Percentiles rank a stretch among this genome's conserved stretches.
phyloP scores from a whole-genome alignment of 2,888 invertebrate genomes.

The Apodemia mormo region DNA sequence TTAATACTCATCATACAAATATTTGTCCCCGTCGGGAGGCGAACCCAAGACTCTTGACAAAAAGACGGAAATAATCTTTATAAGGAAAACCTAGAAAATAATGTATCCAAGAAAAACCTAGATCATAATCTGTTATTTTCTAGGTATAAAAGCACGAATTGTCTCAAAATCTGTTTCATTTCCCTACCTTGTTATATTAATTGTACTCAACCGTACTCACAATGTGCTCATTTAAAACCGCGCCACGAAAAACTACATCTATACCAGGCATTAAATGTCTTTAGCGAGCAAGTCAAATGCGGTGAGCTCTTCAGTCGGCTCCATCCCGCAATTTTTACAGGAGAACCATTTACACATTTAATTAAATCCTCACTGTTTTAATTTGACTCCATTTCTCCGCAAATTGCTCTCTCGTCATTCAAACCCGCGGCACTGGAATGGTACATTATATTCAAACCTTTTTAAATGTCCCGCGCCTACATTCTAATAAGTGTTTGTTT shows the following conservation, averaged over 20 bases:
- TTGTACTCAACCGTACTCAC: not conserved
- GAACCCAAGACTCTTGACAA: too few relatives aligned
- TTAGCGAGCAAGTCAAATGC: conserved; percentile 55
- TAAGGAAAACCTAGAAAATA: too few relatives aligned
- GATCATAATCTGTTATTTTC: too few relatives aligned
- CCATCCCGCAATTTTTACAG: conserved; percentile 63
- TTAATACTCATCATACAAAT: too few relatives aligned
- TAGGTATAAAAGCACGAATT: not conserved
- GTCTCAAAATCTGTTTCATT: conserved; percentile 11
- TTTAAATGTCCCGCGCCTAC: conserved; percentile 15
- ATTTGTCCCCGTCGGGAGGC: too few relatives aligned
- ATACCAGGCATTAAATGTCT: conserved; percentile 19
- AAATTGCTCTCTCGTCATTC: conserved; percentile 59
- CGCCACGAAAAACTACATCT: conserved; percentile 18
- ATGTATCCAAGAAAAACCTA: too few relatives aligned
- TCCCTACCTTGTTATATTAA: not conserved
- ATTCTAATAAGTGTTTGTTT: conserved; percentile 7
- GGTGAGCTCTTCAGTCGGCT: conserved; percentile 48
- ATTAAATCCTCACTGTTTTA: conserved; percentile 77
- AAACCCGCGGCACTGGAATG: conserved; percentile 42
- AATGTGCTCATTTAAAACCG: conserved; percentile 15
- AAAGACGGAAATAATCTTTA: too few relatives aligned
- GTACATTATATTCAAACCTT: conserved; percentile 30
- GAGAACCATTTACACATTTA: conserved; percentile 73
- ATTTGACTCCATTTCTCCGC: conserved; percentile 66